Base-by-base conservation (phyloP, 2,888 invertebrate genomes). In the Dynastes tityus region DNA sequence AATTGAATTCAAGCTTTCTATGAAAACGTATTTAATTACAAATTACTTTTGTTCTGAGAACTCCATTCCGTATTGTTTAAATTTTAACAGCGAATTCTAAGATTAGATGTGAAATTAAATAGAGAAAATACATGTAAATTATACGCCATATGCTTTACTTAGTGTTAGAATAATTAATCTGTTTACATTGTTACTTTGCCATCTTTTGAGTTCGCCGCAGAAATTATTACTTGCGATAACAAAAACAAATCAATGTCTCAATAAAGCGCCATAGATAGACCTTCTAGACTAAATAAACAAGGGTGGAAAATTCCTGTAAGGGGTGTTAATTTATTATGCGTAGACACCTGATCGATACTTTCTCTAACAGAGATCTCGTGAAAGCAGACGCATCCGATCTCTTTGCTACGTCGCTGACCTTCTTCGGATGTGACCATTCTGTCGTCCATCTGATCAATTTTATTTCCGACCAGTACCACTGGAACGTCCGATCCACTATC, bases 281-380 rank as follows among this genome's bases (percentile, higher is more conserved):
- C 11, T 37, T 64, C 37, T n/a, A 11, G 37, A 64, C 64, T 64
- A 37, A 27, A 5, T 64, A 64, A 32, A 64, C 22, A 55, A 55
- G 55, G 8, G n/a, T 9, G 64, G n/a, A 64, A 64, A 8, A 11
- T 32, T 64, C 64, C 32, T 64, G 2, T 55, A 55, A 55, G n/a
- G 13, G 16, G 13, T 55, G 16, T 55, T 53, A 53, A 53, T 27
- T 68, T 68, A 68, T 40, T 68, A 16, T 51, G 45, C 51, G 27
- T 32, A 76, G 16, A 45, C 45, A 93, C 96, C 91, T 95, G 95
- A 80, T 96, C 96, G 74, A 95, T 93, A 86, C 94, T 95, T 88
- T 96, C 96, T 78, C 95, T 90, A 3, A 95, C 95, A 0, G 96
- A 96, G 80, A 96, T 95, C 89, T 96, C 96, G 86, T 96, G 95